These are phyloP conservation scores for Lagria hirta DNA, from an alignment of 2,888 invertebrate genomes.

Conservation along the genomic window DNA sequence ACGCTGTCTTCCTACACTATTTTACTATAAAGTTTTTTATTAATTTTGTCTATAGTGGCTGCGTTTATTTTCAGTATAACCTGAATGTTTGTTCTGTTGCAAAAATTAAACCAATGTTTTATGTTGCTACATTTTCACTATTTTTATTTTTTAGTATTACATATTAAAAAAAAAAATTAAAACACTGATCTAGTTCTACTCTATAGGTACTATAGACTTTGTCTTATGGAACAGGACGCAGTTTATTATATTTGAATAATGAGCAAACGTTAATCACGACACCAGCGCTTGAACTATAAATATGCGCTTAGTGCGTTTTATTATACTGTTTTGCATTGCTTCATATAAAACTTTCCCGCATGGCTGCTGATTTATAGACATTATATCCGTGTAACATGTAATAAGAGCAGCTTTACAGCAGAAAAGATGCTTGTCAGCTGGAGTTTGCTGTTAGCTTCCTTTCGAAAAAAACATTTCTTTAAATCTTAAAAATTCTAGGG, in stretches of 20 bases:
- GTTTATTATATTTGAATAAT: slow-evolving; percentile 51
- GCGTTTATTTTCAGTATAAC: no score
- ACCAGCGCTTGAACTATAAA: slow-evolving; percentile 51
- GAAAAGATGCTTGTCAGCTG: slow-evolving; percentile 45
- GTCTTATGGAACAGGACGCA: slow-evolving; percentile 46
- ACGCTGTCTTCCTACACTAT: no score
- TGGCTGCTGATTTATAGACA: slow-evolving; percentile 50
- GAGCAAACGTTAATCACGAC: slow-evolving; percentile 51
- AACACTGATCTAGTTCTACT: no score
- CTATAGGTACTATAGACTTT: no score
- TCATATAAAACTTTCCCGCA: slow-evolving; percentile 52
- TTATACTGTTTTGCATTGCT: slow-evolving; percentile 51
- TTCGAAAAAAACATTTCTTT: slow-evolving; percentile 26
- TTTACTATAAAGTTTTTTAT: no score
- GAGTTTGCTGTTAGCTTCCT: slow-evolving; percentile 12
- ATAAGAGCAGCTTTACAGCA: slow-evolving; percentile 47
- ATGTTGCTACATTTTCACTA: no score
- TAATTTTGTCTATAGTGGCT: no score
- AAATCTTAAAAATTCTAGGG: slow-evolving; percentile 45
- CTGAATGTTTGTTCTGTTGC: no score
- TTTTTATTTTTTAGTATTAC: no score
- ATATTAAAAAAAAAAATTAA: no score
- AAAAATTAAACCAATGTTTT: no score
- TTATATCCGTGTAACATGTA: slow-evolving; percentile 50
- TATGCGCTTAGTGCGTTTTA: slow-evolving; percentile 52